Evolutionary conservation across 2,113 vertebrate species (phyloP), one percentile per base, ranked within the genome.

Genomic region (Ia io): DNA sequence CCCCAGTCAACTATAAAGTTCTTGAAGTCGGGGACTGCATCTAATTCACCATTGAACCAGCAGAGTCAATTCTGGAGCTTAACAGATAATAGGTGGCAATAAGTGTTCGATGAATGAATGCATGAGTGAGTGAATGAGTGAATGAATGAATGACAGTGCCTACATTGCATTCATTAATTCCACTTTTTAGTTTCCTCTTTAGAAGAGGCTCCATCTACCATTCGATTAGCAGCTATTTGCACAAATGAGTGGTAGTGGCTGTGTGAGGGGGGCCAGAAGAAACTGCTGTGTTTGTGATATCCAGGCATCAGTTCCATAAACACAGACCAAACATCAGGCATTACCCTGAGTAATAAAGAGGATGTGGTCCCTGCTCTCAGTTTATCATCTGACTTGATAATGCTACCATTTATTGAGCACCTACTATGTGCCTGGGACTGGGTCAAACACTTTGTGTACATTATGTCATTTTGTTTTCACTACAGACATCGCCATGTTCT

Each of bases 401-500:
- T 22, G 10, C 9, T 17, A 2, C 35, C 18, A 28, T 44, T 88
- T 71, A 56, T 3, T 18, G 71, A 88, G 59, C 6, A 49, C 49
- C 28, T 35, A 0, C 20, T n/a, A 7, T 44, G 25, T 22, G 25
- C 63, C n/a, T 69, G 56, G 51, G 35, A 42, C 42, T 40, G n/a
- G 49, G 67, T 93, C 88, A 53, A 51, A 80, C 84, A 71, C 80
- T 84, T 37, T 28, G 42, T 18, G 1, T 87, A 84, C 37, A 30
- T 76, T 44, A 9, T 44, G 59, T 92, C 51, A 35, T 73, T 95
- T 82, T 97, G 91, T 92, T 63, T 88, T 95, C 67, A 35, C n/a
- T 12, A 17, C 28, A 73, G 25, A 73, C 20, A n/a, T 47, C 93
- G 74, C 67, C 71, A 2, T 69, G 42, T 87, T 12, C 59, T 61